Evolutionary conservation across 2,797 vertebrate genomes (phyloP).

Genomic region (Perodicticus potto): DNA sequence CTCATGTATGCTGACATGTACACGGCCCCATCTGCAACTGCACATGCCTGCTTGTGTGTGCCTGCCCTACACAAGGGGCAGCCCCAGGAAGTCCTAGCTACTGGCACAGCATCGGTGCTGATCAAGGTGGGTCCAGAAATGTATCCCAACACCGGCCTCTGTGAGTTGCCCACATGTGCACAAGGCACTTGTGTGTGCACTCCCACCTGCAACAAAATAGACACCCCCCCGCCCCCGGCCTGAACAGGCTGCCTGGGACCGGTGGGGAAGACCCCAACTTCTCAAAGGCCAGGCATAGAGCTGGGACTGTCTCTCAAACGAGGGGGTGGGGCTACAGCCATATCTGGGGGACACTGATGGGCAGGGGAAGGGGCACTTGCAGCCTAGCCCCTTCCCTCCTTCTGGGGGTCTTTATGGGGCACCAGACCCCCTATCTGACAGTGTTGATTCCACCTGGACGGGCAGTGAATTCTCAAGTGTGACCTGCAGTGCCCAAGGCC

Average conservation of each 20-base stretch:
- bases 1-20: no score
- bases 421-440: background rate
- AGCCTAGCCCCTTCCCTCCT: background rate
- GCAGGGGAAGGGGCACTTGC: background rate
- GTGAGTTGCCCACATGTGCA: background rate
- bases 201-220: background rate
- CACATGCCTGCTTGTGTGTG: no score
- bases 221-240: background rate
- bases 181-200: background rate
- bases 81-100: no score
- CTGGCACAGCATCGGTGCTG: no score
- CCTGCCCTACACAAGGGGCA: fast-evolving
- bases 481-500: background rate
- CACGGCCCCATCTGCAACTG: no score
- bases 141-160: background rate
- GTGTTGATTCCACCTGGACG: no score
- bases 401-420: background rate
- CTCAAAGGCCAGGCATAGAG: background rate
- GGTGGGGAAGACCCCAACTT: fast-evolving
- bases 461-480: no score
- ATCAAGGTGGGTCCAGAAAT: background rate
- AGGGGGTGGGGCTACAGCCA: fast-evolving
- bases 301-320: no score
- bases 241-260: background rate
- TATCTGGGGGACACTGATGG: no score